These are phyloP conservation scores for Perodicticus potto DNA, from an alignment of 2,797 vertebrate species.

Conservation along the genomic window DNA sequence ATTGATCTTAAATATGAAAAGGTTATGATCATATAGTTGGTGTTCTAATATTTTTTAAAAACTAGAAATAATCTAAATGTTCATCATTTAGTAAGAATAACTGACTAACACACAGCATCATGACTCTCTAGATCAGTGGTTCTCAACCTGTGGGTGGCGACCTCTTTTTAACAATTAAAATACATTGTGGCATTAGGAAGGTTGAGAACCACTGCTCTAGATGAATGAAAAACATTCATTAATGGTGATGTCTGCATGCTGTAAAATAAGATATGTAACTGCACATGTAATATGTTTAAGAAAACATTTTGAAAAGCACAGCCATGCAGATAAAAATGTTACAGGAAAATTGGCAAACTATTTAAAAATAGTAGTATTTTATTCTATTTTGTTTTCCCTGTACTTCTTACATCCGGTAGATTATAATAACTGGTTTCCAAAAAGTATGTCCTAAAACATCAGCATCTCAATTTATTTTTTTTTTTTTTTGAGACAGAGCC, in stretches of 20 bases:
- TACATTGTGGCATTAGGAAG: too few relatives aligned
- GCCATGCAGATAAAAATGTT: background rate
- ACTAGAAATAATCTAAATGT: slow-evolving; percentile 44
- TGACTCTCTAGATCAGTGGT: background rate
- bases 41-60: slow-evolving; percentile 45
- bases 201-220: background rate
- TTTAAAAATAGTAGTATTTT: background rate
- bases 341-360: slow-evolving; percentile 7
- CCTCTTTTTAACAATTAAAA: too few relatives aligned
- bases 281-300: background rate
- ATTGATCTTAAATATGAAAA: slow-evolving; percentile 34
- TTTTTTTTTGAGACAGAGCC: too few relatives aligned
- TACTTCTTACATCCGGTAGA: background rate
- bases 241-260: background rate
- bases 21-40: background rate
- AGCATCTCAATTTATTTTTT: background rate
- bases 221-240: slow-evolving; percentile 21
- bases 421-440: background rate
- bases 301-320: background rate
- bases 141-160: too few relatives aligned
- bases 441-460: background rate
- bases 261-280: slow-evolving; percentile 15
- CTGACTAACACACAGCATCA: slow-evolving; percentile 7
- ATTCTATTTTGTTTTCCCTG: background rate
- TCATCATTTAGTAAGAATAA: slow-evolving; percentile 54